Evolutionary conservation across 2,113 vertebrate genomes (phyloP).

Genomic region (Protomyctophum bolini): DNA sequence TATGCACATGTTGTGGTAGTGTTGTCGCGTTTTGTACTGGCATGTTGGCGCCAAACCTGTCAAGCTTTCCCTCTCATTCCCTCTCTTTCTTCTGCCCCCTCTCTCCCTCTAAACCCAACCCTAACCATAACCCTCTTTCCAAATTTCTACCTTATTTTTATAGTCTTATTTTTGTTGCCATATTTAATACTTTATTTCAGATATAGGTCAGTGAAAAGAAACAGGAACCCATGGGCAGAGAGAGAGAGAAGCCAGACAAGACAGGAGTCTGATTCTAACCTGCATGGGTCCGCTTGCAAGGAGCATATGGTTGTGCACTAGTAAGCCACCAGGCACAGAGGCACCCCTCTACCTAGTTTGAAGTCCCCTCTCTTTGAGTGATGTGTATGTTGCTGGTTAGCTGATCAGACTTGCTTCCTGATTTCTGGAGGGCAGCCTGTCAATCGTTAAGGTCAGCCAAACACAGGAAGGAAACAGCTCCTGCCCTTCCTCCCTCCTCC

Average conservation of each 20-base stretch:
- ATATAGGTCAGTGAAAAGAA: no score
- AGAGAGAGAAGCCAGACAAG: no score
- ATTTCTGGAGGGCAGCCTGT: constrained; percentile 53
- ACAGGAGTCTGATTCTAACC: no score
- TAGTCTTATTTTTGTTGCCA: no score
- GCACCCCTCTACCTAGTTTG: background rate
- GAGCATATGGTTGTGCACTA: no score
- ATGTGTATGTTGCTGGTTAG: constrained; percentile 46
- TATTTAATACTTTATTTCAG: no score
- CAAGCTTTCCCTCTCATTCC: background rate
- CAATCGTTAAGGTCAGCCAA: constrained; percentile 63
- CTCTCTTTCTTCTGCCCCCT: background rate
- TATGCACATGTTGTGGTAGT: background rate
- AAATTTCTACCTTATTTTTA: constrained; percentile 7
- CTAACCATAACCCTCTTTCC: background rate
- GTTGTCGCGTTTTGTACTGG: no score
- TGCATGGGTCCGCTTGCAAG: no score
- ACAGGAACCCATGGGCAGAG: no score
- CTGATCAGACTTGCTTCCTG: constrained; percentile 28
- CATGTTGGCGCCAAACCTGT: background rate
- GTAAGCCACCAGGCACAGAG: no score
- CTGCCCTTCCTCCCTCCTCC: constrained; percentile 43
- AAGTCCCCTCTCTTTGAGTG: background rate
- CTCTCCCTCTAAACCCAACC: background rate
- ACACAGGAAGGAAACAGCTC: constrained; percentile 66